Evolutionary conservation across 2,113 vertebrate genomes (phyloP).

Genomic region (Taurulus bubalis): DNA sequence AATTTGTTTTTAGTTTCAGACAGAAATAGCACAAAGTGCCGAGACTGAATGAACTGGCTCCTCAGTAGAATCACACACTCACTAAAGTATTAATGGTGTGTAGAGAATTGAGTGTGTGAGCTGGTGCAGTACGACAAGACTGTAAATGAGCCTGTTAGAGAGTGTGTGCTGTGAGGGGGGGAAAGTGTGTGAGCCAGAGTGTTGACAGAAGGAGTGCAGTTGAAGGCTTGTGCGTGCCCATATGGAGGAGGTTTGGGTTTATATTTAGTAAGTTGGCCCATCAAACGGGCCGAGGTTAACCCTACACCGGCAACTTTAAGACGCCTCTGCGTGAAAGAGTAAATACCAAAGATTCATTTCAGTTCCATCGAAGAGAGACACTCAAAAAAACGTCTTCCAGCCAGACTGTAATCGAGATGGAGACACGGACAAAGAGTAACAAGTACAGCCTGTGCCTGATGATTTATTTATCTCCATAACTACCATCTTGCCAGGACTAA

Average conservation of each 20-base stretch:
- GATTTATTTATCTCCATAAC: constrained; percentile 14
- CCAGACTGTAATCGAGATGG: neutral
- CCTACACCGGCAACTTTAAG: constrained; percentile 33
- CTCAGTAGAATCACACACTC: constrained; percentile 44
- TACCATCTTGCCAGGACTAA: neutral
- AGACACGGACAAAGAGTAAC: neutral
- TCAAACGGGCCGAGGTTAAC: constrained; percentile 66
- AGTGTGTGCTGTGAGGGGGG: constrained; percentile 8
- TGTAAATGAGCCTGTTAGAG: constrained; percentile 55
- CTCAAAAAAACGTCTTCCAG: constrained; percentile 8
- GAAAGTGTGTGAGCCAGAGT: constrained; percentile 44
- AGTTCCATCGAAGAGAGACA: neutral
- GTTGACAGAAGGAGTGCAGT: constrained; percentile 72
- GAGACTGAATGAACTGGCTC: constrained; percentile 35
- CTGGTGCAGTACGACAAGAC: constrained; percentile 38
- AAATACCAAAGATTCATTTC: constrained; percentile 9
- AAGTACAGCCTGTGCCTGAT: neutral
- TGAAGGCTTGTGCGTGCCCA: constrained; percentile 67
- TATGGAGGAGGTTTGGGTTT: constrained; percentile 66
- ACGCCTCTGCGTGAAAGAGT: neutral
- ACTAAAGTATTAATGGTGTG: constrained; percentile 68
- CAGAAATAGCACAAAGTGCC: constrained; percentile 20
- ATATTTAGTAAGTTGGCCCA: constrained; percentile 73
- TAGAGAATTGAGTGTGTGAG: constrained; percentile 57
- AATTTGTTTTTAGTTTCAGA: constrained; percentile 3